phyloP scores from a whole-genome alignment of 2,797 vertebrate genomes.

The Aratinga solstitialis region DNA sequence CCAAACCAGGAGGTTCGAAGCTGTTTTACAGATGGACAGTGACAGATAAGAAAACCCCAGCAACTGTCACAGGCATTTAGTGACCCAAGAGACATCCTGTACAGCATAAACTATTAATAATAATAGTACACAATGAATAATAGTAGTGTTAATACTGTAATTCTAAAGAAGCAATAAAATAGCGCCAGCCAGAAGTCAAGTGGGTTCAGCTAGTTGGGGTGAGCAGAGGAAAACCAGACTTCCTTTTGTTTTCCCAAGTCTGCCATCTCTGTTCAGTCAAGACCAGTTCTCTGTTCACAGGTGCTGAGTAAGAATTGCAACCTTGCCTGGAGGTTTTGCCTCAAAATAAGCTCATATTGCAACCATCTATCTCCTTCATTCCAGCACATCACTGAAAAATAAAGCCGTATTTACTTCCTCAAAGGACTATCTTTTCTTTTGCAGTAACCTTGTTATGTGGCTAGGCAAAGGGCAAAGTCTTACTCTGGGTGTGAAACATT shows the following conservation, averaged over 20 bases:
- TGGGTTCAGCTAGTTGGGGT: background rate
- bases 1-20: background rate
- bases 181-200: background rate
- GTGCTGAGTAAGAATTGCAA: background rate
- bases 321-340: background rate
- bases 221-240: background rate
- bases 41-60: slow-evolving; percentile 54
- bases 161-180: background rate
- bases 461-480: background rate
- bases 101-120: background rate
- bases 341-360: slow-evolving; percentile 1
- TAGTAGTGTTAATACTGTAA: background rate
- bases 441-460: background rate
- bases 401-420: background rate
- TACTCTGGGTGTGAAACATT: background rate
- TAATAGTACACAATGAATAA: background rate
- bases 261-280: background rate
- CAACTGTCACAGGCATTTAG: slow-evolving; percentile 33
- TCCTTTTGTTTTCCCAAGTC: background rate
- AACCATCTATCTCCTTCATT: background rate
- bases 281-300: background rate
- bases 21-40: slow-evolving; percentile 40
- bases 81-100: slow-evolving; percentile 6
- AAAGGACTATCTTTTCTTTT: background rate
- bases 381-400: background rate